These are phyloP conservation scores for Leptatherina wallacei DNA, from an alignment of 2,797 vertebrate species.

Conservation along the genomic window DNA sequence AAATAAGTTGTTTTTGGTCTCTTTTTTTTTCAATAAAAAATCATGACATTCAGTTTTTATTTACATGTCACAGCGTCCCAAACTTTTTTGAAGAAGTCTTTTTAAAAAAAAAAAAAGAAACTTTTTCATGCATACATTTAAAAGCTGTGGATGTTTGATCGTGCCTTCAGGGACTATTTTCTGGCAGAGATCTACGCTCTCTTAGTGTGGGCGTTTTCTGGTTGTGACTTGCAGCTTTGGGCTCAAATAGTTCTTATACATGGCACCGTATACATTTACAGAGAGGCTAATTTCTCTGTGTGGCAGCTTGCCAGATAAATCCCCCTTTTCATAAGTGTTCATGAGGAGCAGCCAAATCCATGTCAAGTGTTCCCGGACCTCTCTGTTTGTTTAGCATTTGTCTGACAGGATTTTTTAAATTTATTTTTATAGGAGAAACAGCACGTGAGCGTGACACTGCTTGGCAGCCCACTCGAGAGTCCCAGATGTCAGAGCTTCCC, in stretches of 20 bases:
- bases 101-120: constrained; percentile 16
- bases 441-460: constrained; percentile 7
- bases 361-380: constrained; percentile 34
- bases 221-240: constrained; percentile 49
- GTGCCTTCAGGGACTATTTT: constrained; percentile 41
- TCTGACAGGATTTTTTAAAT: constrained; percentile 15
- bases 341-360: constrained; percentile 23
- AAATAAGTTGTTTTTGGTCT: not conserved
- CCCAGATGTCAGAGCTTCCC: constrained; percentile 30
- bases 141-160: constrained; percentile 26
- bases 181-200: constrained; percentile 24
- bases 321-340: constrained; percentile 21
- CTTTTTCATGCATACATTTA: constrained; percentile 6
- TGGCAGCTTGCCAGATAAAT: constrained; percentile 44
- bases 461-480: constrained; percentile 30
- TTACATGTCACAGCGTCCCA: not conserved
- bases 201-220: constrained; percentile 45
- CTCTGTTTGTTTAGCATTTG: constrained; percentile 26
- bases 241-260: constrained; percentile 29
- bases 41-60: not conserved
- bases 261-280: constrained; percentile 25
- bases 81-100: not conserved
- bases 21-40: not conserved
- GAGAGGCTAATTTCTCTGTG: constrained; percentile 22
- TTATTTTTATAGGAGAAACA: constrained; percentile 4